Base-by-base conservation (phyloP, 2,113 vertebrate species). In the Rutilus rutilus region DNA sequence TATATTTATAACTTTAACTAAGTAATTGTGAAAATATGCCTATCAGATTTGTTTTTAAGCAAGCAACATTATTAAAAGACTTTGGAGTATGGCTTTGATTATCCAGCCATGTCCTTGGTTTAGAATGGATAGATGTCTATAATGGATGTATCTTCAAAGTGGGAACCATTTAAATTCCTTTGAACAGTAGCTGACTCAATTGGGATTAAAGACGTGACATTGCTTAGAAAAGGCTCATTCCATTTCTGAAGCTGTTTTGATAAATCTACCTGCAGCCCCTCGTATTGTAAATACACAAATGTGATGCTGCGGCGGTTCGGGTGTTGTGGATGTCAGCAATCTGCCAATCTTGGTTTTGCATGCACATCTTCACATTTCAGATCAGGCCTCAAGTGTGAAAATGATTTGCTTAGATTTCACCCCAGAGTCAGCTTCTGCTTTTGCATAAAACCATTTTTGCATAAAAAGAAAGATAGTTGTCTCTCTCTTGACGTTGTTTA, bases 141-240 rank as follows among this genome's bases (percentile, higher is more conserved):
- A 73, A 83, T 83, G 23, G 67, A 73, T 27, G 50, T 59, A 33
- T 83, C 50, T 83, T 83, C 47, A 83, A 73, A 42, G 33, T 59
- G 23, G 50, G n/a, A 57, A 59, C 82, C 52, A 83, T 73, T 83
- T 42, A 21, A 83, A 83, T 83, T 83, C 67, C 33, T 83, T 83
- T 83, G 65, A 83, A 73, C 67, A 39, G 81, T 39, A 54, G 30
- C 33, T 19, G 50, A 73, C 65, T 73, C 50, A 0, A 27, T 74
- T 73, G 23, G 65, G 50, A 73, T 73, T 73, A 83, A 83, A 73
- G 27, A 67, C 25, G 33, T 83, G 81, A 73, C 50, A 39, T 73
- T 73, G 67, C 23, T 59, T 42, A 83, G 81, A 73, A 83, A 69
- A 59, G 67, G 47, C 81, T 83, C 67, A 73, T 83, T 83, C 30